Evolutionary conservation across 2,797 vertebrate species (phyloP).

Genomic region (Gephyroberyx darwinii): DNA sequence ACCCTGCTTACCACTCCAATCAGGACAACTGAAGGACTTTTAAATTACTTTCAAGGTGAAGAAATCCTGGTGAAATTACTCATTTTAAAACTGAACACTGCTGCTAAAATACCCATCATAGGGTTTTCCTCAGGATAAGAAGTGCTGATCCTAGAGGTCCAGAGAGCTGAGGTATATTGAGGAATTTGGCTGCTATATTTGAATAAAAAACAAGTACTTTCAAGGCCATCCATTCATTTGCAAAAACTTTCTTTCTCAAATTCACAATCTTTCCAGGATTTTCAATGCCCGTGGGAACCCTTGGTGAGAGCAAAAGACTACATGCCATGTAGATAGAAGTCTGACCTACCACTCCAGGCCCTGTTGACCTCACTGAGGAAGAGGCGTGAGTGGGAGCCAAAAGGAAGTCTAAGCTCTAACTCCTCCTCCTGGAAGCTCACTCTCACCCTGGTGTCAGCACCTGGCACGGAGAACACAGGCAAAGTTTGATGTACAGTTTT

Average conservation of each 20-base stretch:
- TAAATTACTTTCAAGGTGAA: too few species aligned
- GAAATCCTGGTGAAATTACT: too few species aligned
- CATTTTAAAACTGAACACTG: too few species aligned
- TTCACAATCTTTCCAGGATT: neutral
- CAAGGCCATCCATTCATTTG: neutral
- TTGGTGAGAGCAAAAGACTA: neutral
- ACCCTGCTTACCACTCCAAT: too few species aligned
- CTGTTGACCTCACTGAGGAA: slow-evolving; percentile 88
- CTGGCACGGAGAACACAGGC: slow-evolving; percentile 67
- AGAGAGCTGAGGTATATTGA: too few species aligned
- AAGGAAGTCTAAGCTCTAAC: slow-evolving; percentile 86
- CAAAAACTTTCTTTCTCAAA: neutral
- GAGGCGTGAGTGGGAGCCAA: slow-evolving; percentile 89
- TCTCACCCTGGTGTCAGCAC: slow-evolving; percentile 88
- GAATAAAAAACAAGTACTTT: neutral
- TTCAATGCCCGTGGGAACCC: neutral
- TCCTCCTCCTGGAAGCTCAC: slow-evolving; percentile 77
- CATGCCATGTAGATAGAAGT: too few species aligned
- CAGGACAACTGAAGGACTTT: too few species aligned
- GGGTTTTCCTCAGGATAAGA: too few species aligned
- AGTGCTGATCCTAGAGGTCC: too few species aligned
- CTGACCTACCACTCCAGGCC: slow-evolving; percentile 84
- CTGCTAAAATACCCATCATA: too few species aligned
- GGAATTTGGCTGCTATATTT: too few species aligned
- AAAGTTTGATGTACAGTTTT: neutral